Base-by-base conservation (phyloP, 2,113 vertebrate genomes). In the Apus apus region DNA sequence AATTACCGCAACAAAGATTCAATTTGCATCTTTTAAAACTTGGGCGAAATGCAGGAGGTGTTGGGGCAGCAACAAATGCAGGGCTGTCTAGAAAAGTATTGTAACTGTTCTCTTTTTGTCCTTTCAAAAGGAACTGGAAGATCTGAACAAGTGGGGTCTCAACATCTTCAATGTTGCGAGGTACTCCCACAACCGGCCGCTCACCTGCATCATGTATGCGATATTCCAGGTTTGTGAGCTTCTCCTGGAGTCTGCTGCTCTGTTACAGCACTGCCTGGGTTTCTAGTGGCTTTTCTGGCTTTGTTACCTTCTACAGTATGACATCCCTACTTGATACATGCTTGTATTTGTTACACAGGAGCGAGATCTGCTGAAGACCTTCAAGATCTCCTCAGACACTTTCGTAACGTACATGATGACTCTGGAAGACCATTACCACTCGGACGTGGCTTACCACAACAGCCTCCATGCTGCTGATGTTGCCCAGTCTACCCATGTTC, bases 341-440 rank as follows among this genome's bases (percentile, higher is more conserved):
- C 57, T 92, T 50, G 68, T 77, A 5, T 75, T 78, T 50, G 0
- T 36, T 73, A 20, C 27, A 7, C 97, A 99, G 99, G 99, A 99
- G 97, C 97, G 99, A 97, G 99, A 99, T 70, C 98, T 99, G 65
- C 98, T 99, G 45, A 99, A 99, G 85, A 99, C 99, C 0, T 99
- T 99, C 98, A 99, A 99, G 98, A 99, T 99, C 97, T 99, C 99
- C 1, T 98, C 98, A 1, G 99, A 99, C 95, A 99, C 99, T 5
- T 99, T 99, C 46, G 98, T 99, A 75, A 99, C 99, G 23, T 99
- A 99, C 98, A 99, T 99, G 98, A 99, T 99, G 99, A 99, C 99
- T 14, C 97, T 99, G 76, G 99, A 99, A 97, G 98, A 99, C 83
- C 99, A 99, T 98, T 99, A 99, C 96, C 99, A 99, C 83, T 98